Evolutionary conservation across 1,140 invertebrate genomes (phyloP).

Genomic region (Lerema accius): DNA sequence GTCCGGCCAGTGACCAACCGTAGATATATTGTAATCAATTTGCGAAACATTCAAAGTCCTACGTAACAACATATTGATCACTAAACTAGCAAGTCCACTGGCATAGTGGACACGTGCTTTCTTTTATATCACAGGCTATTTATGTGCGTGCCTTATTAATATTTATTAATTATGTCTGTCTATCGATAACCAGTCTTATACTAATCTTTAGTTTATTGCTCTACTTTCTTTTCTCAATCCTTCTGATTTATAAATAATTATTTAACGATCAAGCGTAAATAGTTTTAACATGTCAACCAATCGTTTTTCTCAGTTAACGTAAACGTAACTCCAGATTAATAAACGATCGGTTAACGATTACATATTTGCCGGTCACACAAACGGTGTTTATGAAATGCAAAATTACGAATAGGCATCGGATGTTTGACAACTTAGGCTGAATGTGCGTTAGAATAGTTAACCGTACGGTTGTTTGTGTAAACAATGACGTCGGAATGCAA

Average conservation of each 20-base stretch:
- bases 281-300: too few species aligned
- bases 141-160: constrained; percentile 7
- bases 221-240: neutral
- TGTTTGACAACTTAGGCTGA: too few species aligned
- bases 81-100: neutral
- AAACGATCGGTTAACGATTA: too few species aligned
- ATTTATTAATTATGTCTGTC: constrained; percentile 8
- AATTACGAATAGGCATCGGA: too few species aligned
- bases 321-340: too few species aligned
- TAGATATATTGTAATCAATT: constrained; percentile 24
- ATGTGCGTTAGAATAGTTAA: too few species aligned
- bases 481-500: constrained; percentile 22
- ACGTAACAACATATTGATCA: neutral
- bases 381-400: too few species aligned
- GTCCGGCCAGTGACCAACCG: neutral
- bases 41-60: constrained; percentile 10
- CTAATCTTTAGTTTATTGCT: neutral
- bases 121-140: constrained; percentile 1
- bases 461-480: constrained; percentile 9
- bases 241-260: neutral
- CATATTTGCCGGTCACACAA: too few species aligned
- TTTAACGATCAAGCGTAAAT: too few species aligned
- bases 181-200: neutral
- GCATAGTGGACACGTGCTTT: constrained; percentile 1
- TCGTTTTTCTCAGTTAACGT: too few species aligned